Evolutionary conservation across 2,797 vertebrate species (phyloP).

Genomic region (Scarus forsteni): DNA sequence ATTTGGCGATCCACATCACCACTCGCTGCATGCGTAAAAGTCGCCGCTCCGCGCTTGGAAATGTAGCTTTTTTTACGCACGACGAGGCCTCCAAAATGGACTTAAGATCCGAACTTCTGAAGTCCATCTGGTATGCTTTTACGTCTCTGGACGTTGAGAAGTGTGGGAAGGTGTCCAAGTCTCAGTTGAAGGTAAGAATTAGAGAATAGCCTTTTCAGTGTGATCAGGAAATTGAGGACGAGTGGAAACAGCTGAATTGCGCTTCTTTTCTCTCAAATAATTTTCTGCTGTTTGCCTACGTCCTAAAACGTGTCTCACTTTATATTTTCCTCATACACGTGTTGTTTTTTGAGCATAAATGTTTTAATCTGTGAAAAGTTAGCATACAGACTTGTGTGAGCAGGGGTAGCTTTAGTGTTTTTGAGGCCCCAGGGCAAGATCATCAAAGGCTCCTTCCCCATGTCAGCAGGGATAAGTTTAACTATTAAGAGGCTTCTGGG

Average conservation of each 20-base stretch:
- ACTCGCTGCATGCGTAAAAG: constrained; percentile 52
- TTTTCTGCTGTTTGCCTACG: not conserved
- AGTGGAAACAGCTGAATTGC: no score
- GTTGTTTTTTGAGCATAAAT: not conserved
- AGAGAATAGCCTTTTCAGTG: not conserved
- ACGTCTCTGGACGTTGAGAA: constrained; percentile 94
- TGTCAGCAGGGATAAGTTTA: no score
- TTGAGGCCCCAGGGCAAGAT: no score
- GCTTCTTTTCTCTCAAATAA: not conserved
- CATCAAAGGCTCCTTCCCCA: no score
- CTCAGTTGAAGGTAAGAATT: constrained; percentile 93
- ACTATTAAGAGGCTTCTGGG: no score
- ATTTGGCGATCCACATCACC: constrained; percentile 30
- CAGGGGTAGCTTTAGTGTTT: no score
- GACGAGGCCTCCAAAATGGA: constrained; percentile 77
- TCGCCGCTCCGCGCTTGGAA: constrained; percentile 42
- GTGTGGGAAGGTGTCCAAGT: constrained; percentile 97
- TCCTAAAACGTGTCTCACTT: not conserved
- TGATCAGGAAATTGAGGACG: no score
- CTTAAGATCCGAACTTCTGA: constrained; percentile 93
- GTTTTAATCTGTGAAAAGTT: not conserved
- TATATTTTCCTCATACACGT: not conserved
- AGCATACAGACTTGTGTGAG: no score
- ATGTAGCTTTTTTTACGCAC: constrained; percentile 63
- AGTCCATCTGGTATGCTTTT: constrained; percentile 98